Conservation (phyloP, 2,113 vertebrate genomes). For the Rhinolophus sinicus region DNA sequence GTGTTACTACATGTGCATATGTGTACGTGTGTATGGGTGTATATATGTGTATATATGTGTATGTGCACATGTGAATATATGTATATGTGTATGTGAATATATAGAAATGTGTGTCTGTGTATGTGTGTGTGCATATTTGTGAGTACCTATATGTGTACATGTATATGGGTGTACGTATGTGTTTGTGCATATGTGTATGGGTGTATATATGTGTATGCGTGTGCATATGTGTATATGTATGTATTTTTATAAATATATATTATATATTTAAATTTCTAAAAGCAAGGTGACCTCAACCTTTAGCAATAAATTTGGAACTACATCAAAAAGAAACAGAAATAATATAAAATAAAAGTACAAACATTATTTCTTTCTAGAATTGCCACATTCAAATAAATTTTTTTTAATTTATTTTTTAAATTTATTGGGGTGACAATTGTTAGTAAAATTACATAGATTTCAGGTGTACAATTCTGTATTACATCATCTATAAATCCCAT, state of each 20-base stretch:
- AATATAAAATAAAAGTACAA: not conserved
- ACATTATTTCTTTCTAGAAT: not conserved
- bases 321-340: conserved; percentile 28
- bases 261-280: not conserved
- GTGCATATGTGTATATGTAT: not conserved
- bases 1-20: fast-evolving
- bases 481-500: too few relatives aligned
- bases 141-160: not conserved
- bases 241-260: not conserved
- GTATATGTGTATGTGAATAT: fast-evolving
- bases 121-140: too few relatives aligned
- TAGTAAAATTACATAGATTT: too few relatives aligned
- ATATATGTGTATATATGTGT: not conserved
- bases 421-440: too few relatives aligned
- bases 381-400: not conserved
- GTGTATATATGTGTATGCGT: fast-evolving
- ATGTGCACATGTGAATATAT: not conserved
- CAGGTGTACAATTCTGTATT: too few relatives aligned
- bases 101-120: too few relatives aligned
- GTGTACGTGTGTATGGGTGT: not conserved
- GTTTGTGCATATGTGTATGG: not conserved
- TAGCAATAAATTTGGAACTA: not conserved
- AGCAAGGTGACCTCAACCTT: not conserved
- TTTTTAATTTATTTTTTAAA: too few relatives aligned
- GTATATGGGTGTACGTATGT: not conserved